These are phyloP conservation scores for Herminia tarsipennalis DNA, from an alignment of 2,888 invertebrate genomes.

Conservation along the genomic window DNA sequence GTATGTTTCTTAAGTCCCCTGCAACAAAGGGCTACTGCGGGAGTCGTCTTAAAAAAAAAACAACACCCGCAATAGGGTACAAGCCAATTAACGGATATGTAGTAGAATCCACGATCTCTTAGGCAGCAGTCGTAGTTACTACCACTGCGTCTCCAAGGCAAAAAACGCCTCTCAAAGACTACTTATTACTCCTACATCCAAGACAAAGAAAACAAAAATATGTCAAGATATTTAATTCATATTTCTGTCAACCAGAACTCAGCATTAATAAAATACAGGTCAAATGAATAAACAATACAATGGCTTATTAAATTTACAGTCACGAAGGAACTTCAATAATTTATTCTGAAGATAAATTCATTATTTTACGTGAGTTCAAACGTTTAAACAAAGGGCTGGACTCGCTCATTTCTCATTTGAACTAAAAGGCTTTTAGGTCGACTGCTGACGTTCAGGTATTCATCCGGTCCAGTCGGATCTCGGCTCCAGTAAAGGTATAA, in stretches of 20 bases:
- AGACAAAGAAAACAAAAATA: neutral
- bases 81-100: no score
- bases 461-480: neutral
- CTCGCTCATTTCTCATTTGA: constrained; percentile 28
- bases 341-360: constrained; percentile 17
- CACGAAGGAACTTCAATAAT: constrained; percentile 18
- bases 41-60: no score
- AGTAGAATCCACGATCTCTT: no score
- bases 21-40: no score
- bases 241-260: neutral
- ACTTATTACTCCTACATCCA: no score
- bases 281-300: constrained; percentile 19
- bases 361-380: constrained; percentile 29
- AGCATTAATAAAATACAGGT: constrained; percentile 3
- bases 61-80: no score
- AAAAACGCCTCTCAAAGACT: no score
- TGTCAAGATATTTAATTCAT: neutral
- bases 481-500: no score
- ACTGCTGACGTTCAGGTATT: constrained; percentile 7
- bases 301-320: constrained; percentile 9
- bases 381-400: constrained; percentile 14
- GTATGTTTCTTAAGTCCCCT: no score
- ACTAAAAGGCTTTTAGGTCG: constrained; percentile 3
- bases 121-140: no score
- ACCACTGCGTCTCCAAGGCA: no score